phyloP scores from a whole-genome alignment of 2,888 invertebrate species.

The Tethea ocularis region DNA sequence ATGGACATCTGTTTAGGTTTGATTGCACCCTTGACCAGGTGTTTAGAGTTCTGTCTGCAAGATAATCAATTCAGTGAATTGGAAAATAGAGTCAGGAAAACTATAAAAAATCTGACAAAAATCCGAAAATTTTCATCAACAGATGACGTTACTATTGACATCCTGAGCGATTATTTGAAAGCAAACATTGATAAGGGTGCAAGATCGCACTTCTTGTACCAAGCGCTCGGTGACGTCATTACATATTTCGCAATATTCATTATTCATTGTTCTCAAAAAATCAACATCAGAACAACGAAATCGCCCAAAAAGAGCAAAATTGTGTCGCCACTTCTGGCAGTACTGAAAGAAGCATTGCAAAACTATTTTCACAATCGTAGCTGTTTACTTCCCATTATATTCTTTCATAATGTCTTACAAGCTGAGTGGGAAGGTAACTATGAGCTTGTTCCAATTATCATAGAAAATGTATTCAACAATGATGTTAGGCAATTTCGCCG shows the following conservation, averaged over 20 bases:
- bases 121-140: slow-evolving; percentile 85
- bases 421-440: slow-evolving; percentile 87
- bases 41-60: slow-evolving; percentile 87
- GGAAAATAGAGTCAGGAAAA: slow-evolving; percentile 84
- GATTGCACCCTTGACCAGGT: slow-evolving; percentile 86
- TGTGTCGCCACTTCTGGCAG: slow-evolving; percentile 66
- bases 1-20: slow-evolving; percentile 88
- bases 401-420: slow-evolving; percentile 87
- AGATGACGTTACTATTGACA: slow-evolving; percentile 80
- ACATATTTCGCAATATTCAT: slow-evolving; percentile 86
- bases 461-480: slow-evolving; percentile 84
- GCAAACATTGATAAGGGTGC: slow-evolving; percentile 86
- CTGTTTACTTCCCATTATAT: slow-evolving; percentile 85
- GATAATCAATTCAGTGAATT: slow-evolving; percentile 87
- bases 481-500: slow-evolving; percentile 86
- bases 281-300: slow-evolving; percentile 53
- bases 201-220: slow-evolving; percentile 85
- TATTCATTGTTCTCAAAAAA: slow-evolving; percentile 84
- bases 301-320: slow-evolving; percentile 58
- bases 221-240: slow-evolving; percentile 86
- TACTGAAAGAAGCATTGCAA: slow-evolving; percentile 80
- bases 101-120: slow-evolving; percentile 84
- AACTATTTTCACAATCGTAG: slow-evolving; percentile 86
- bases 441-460: slow-evolving; percentile 81
- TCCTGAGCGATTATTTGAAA: slow-evolving; percentile 82